Conservation (phyloP, 2,888 invertebrate species). For the Pardosa pseudoannulata region DNA sequence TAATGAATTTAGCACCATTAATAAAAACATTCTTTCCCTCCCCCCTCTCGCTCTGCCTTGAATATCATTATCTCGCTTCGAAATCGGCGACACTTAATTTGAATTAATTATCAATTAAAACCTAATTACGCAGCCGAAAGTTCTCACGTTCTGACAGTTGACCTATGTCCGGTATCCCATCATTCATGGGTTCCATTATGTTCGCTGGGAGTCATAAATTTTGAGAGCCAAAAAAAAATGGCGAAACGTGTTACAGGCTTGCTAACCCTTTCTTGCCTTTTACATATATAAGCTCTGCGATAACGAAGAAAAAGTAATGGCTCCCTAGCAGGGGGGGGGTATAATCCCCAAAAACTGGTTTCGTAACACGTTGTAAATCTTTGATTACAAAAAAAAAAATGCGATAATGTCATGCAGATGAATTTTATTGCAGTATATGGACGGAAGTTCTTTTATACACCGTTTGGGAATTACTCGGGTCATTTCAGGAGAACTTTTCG, state of each 20-base stretch:
- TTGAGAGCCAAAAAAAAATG: neutral
- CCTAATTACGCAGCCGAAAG: neutral
- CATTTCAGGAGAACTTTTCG: too few species aligned
- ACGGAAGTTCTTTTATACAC: neutral
- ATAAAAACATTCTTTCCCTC: neutral
- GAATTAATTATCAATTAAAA: conserved; percentile 1
- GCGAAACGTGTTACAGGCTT: too few species aligned
- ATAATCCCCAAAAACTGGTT: neutral
- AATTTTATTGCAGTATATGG: neutral
- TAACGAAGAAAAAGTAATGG: neutral
- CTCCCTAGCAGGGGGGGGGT: too few species aligned
- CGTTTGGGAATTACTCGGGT: neutral
- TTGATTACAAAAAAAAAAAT: too few species aligned
- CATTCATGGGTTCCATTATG: neutral
- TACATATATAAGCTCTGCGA: neutral
- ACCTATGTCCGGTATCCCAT: neutral
- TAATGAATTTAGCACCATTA: too few species aligned
- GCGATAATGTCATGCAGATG: neutral
- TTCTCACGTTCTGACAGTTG: neutral
- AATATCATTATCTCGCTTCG: too few species aligned
- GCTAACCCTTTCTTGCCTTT: neutral
- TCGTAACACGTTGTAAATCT: neutral
- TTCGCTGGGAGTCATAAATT: neutral
- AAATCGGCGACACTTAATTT: neutral
- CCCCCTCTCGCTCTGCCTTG: neutral